These are phyloP conservation scores for Drosophila tropicalis DNA, from an alignment of 1,140 invertebrate species.

Conservation along the genomic window DNA sequence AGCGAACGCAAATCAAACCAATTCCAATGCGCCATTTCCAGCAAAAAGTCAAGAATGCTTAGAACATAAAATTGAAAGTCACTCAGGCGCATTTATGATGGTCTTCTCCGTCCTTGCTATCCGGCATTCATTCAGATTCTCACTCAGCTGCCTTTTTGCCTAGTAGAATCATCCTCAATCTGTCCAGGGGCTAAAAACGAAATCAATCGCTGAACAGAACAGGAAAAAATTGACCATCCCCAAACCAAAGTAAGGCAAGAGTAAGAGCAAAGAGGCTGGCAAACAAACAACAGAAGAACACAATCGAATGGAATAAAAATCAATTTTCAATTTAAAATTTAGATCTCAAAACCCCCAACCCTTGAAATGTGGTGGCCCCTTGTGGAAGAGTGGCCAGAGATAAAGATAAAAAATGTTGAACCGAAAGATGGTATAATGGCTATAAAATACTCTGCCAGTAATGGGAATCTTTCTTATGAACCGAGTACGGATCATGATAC, in stretches of 20 bases:
- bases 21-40: constrained; percentile 19
- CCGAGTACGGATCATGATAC: too few relatives aligned
- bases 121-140: background rate
- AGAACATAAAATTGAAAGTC: constrained; percentile 46
- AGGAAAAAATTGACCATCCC: constrained; percentile 50
- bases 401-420: background rate
- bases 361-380: background rate
- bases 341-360: constrained; percentile 47
- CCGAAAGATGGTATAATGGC: background rate
- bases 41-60: constrained; percentile 19
- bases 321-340: constrained; percentile 81
- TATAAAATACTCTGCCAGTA: background rate
- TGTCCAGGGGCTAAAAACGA: constrained; percentile 50
- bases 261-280: background rate
- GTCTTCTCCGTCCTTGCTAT: constrained; percentile 10
- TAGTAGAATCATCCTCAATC: constrained; percentile 34
- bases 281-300: constrained; percentile 14
- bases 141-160: constrained; percentile 3
- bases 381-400: constrained; percentile 4
- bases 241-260: constrained; percentile 54
- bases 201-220: constrained; percentile 42
- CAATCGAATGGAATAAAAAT: constrained; percentile 57
- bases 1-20: constrained; percentile 12
- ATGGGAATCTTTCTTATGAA: too few relatives aligned
- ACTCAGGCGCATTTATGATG: constrained; percentile 55